A percentile compares a stretch with the other conserved stretches of the same genome.
Conservation (phyloP, 2,888 invertebrate species). For the Macaria notata region DNA sequence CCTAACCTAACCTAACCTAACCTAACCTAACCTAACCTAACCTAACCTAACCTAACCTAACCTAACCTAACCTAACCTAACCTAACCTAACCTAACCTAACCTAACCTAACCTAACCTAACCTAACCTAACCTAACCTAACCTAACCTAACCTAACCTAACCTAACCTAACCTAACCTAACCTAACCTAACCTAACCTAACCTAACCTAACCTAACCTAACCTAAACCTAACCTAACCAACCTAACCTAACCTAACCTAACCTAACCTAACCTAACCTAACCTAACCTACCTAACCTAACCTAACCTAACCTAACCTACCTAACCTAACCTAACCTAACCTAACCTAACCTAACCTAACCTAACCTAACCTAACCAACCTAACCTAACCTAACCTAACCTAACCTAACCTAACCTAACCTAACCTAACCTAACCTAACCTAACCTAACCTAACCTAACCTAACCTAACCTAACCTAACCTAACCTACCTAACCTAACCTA, state of each 20-base stretch:
- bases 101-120: conserved; percentile 14
- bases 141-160: conserved; percentile 33
- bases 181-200: conserved; percentile 30
- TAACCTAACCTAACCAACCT: conserved; percentile 28
- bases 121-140: conserved; percentile 27
- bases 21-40: conserved; percentile 38
- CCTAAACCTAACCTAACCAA: conserved; percentile 31
- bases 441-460: conserved; percentile 30
- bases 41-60: conserved; percentile 36
- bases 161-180: conserved; percentile 33
- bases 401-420: conserved; percentile 30
- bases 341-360: conserved; percentile 29
- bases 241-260: conserved; percentile 33
- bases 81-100: conserved; percentile 26
- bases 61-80: conserved; percentile 25
- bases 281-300: conserved; percentile 34
- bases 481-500: conserved; percentile 36
- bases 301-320: conserved; percentile 33
- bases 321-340: conserved; percentile 32
- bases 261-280: conserved; percentile 33
- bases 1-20: conserved; percentile 38
- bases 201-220: conserved; percentile 30
- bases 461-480: conserved; percentile 33
- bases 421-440: conserved; percentile 29
- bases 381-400: conserved; percentile 28